Evolutionary conservation across 1,140 invertebrate genomes (phyloP).

Genomic region (Cotesia typhae): DNA sequence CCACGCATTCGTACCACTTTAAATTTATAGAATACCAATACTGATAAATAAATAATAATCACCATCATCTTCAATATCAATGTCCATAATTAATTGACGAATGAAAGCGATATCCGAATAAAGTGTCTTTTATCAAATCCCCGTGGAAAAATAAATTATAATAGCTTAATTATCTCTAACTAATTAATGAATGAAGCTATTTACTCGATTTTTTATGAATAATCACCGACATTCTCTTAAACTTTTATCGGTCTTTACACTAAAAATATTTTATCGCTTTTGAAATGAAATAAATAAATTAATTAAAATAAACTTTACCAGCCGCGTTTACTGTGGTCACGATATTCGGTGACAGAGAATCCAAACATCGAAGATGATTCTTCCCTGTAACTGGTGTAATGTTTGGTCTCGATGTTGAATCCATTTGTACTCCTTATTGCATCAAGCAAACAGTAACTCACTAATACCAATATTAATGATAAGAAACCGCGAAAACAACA

Average conservation of each 20-base stretch:
- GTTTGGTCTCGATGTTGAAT: slow-evolving; percentile 40
- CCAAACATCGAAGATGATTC: slow-evolving; percentile 39
- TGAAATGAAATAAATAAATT: not conserved
- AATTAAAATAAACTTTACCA: slow-evolving; percentile 31
- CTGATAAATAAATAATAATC: too few relatives aligned
- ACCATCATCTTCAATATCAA: too few relatives aligned
- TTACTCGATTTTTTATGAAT: too few relatives aligned
- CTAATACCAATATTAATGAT: slow-evolving; percentile 36
- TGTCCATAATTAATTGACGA: too few relatives aligned
- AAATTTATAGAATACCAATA: too few relatives aligned
- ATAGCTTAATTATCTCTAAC: too few relatives aligned
- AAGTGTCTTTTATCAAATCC: too few relatives aligned
- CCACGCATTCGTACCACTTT: too few relatives aligned
- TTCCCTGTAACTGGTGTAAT: slow-evolving; percentile 36
- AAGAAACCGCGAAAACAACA: slow-evolving; percentile 39
- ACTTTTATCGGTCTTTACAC: too few relatives aligned
- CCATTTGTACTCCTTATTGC: slow-evolving; percentile 25
- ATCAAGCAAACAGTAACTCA: slow-evolving; percentile 27
- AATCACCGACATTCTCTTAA: not conserved
- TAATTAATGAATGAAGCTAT: too few relatives aligned
- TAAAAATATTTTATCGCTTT: not conserved
- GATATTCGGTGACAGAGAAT: slow-evolving; percentile 41
- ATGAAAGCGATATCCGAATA: too few relatives aligned
- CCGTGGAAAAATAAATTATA: too few relatives aligned
- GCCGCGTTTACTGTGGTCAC: slow-evolving; percentile 37